Conservation (phyloP, 2,113 vertebrate species). For the Pyrgilauda ruficollis region DNA sequence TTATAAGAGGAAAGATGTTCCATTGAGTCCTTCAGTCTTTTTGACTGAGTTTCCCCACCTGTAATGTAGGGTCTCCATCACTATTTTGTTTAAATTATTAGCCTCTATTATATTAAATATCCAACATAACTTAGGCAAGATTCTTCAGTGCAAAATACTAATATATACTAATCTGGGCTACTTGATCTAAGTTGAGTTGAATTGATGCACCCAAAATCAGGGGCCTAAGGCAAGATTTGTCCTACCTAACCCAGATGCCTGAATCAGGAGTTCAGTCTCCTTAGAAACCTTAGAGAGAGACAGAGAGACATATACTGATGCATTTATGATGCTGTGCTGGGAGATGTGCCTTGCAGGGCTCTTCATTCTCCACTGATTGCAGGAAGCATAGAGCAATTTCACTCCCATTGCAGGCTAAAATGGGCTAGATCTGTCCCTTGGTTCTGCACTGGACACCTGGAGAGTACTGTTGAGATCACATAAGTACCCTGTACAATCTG, state of each 20-base stretch:
- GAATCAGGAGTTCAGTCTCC: background rate
- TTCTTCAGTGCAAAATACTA: background rate
- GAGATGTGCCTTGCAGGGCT: background rate
- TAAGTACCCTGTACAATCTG: accelerated
- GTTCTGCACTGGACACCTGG: background rate
- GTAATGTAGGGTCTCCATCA: background rate
- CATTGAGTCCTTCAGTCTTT: background rate
- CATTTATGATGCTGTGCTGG: background rate
- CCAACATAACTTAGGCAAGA: background rate
- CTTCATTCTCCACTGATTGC: background rate
- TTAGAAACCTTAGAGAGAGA: background rate
- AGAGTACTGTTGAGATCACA: background rate
- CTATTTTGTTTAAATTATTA: background rate
- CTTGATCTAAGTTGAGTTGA: background rate
- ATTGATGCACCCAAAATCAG: background rate
- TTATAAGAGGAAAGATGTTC: background rate
- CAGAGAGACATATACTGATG: background rate
- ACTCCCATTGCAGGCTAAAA: background rate
- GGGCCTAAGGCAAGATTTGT: background rate
- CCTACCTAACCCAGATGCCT: background rate
- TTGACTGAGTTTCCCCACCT: background rate
- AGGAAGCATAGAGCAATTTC: background rate
- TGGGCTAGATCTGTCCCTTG: background rate
- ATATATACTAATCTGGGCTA: background rate
- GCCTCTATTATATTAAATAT: background rate